A percentile compares a stretch with the other conserved stretches of the same genome.
Conservation (phyloP, 2,888 invertebrate species). For the Lithophane ornitopus region DNA sequence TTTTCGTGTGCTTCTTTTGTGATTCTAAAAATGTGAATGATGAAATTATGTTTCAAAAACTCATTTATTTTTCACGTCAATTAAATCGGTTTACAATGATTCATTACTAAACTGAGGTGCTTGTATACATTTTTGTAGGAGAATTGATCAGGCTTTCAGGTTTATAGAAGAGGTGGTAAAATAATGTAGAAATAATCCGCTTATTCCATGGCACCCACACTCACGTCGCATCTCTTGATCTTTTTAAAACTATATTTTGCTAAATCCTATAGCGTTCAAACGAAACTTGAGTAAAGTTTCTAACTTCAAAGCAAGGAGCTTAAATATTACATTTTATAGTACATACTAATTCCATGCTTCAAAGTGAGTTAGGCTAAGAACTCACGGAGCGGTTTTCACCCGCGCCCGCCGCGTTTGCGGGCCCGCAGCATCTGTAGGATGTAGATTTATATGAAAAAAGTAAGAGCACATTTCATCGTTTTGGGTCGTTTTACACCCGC, state of each 20-base stretch:
- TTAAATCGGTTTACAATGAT: too few species aligned
- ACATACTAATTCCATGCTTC: background rate
- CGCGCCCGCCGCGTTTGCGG: too few species aligned
- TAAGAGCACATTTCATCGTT: too few species aligned
- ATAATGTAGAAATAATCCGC: background rate
- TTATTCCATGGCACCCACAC: background rate
- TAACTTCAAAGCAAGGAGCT: background rate
- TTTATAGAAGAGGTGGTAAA: background rate
- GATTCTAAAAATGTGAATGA: too few species aligned
- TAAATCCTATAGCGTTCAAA: conserved; percentile 30
- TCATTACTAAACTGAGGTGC: too few species aligned
- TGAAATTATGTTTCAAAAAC: too few species aligned
- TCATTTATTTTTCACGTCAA: too few species aligned
- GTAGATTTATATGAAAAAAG: too few species aligned
- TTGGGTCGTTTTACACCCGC: too few species aligned
- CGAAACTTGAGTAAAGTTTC: conserved; percentile 26
- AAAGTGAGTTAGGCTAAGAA: conserved; percentile 36
- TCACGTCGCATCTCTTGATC: background rate
- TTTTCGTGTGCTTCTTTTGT: too few species aligned
- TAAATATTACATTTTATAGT: background rate
- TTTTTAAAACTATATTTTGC: conserved; percentile 21
- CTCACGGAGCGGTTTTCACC: too few species aligned
- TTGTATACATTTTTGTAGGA: background rate
- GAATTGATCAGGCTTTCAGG: background rate
- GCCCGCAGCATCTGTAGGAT: too few species aligned